Conservation (phyloP, 35 echinoderm and acorn worm genomes). For the Heliocidaris erythrogramma region DNA sequence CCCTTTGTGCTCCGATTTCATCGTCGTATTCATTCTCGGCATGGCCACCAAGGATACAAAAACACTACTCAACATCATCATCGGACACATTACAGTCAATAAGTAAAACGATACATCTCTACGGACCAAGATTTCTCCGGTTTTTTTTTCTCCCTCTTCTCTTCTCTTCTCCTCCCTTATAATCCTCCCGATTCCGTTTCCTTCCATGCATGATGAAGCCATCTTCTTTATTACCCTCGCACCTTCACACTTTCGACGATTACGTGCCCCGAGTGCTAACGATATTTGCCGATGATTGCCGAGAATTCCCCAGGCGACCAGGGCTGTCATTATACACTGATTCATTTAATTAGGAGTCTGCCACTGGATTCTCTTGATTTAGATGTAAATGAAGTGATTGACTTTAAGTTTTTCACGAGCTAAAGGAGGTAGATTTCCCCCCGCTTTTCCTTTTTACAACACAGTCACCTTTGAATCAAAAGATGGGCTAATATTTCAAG, state of each 20-base stretch:
- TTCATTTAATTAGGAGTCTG: slow-evolving; percentile 37
- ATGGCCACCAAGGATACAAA: not conserved
- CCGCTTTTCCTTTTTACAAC: not conserved
- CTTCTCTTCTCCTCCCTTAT: not conserved
- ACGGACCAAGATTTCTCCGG: not conserved
- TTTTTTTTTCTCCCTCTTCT: not conserved
- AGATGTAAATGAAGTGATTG: not conserved
- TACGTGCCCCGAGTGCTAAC: slow-evolving; percentile 30
- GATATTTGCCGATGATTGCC: not conserved
- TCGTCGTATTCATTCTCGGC: not conserved
- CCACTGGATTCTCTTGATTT: slow-evolving; percentile 11
- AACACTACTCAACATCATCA: not conserved
- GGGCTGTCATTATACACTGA: slow-evolving; percentile 28
- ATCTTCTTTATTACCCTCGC: not conserved
- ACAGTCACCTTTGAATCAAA: not conserved
- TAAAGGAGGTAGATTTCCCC: not conserved
- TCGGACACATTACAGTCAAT: slow-evolving; percentile 1
- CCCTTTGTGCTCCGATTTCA: not conserved
- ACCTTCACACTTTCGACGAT: slow-evolving; percentile 15
- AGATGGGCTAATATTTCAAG: not conserved
- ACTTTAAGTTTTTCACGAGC: not conserved
- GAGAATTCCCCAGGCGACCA: slow-evolving; percentile 20
- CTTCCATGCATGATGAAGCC: not conserved
- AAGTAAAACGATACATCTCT: not conserved
- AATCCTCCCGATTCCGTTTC: no score